Evolutionary conservation across 2,797 vertebrate species (phyloP), one percentile per base, ranked within the genome.

Genomic region (Bradypus variegatus): DNA sequence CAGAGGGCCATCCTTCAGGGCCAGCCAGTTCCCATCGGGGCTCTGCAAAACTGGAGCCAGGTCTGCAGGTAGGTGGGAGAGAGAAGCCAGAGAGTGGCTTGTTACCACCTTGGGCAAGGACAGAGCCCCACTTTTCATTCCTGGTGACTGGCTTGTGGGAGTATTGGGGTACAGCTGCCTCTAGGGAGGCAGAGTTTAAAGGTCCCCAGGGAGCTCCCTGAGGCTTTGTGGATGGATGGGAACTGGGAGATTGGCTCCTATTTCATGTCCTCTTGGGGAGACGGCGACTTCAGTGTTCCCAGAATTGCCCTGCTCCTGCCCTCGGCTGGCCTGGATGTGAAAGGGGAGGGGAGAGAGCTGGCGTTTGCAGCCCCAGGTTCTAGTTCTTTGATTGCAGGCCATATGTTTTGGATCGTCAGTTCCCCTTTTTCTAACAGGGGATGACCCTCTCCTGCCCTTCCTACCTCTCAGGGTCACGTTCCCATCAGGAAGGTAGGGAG

Each of bases 11-110:
- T 98, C 98, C 97, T 98, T 98, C 96, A 99, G 95, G 94, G 98
- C 98, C 6, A 99, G 98, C 99, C 99, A 99, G 97, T 99, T 99
- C n/a, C 99, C 99, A 6, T 99, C 99, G 0, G 98, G 97, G 93
- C 99, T 99, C 95, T 98, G 98, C 53, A 99, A 96, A 92, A 98
- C 97, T 55, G 98, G 97, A 90, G 97, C 97, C 0, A 97, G 96
- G 87, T 92, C 98, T 98, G 92, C 0, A 0, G 55, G 79, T 1
- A 27, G 50, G 69, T 38, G 41, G 29, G 53, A 48, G 45, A 86
- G 31, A 92, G 81, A 92, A 25, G 86, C 11, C 77, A 85, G 64
- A 41, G 36, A 33, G 69, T 11, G 41, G 21, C 77, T 55, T 14
- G 23, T 92, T 19, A 69, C 2, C 6, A 11, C 16, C 25, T 27